A percentile compares a stretch with the other conserved stretches of the same genome.
Evolutionary conservation across 2,797 vertebrate genomes (phyloP).

Genomic region (Rhabdomys pumilio): DNA sequence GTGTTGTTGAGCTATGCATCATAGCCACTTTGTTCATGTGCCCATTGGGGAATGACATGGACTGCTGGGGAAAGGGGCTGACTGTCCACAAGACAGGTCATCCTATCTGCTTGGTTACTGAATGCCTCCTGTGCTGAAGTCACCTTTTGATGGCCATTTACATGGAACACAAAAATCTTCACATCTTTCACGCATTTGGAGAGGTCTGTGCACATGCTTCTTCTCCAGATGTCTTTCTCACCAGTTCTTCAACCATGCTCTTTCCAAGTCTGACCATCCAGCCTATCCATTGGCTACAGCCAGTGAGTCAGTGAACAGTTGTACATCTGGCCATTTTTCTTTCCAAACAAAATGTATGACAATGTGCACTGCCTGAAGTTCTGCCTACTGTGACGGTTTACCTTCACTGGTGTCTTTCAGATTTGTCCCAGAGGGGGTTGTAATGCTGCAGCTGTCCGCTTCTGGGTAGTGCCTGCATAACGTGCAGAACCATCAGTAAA

Average conservation of each 20-base stretch:
- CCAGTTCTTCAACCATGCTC: not conserved
- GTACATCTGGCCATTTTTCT: no score
- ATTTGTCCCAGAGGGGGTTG: not conserved
- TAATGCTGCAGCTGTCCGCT: not conserved
- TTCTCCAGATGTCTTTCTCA: not conserved
- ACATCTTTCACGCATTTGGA: not conserved
- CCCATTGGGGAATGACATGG: not conserved
- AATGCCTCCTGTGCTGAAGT: not conserved
- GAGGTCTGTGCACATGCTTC: not conserved
- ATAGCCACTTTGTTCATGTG: not conserved
- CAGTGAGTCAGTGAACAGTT: not conserved
- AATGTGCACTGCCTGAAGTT: not conserved
- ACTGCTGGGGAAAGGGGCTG: not conserved
- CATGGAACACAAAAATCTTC: not conserved
- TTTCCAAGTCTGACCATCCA: not conserved
- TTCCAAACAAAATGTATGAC: not conserved
- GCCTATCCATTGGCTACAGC: not conserved
- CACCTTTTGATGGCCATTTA: not conserved
- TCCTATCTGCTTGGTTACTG: not conserved
- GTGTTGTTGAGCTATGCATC: not conserved
- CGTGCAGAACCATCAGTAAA: not conserved
- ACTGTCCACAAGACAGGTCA: not conserved
- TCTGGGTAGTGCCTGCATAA: not conserved
- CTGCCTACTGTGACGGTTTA: no score
- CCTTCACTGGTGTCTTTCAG: not conserved